phyloP scores from a whole-genome alignment of 2,113 vertebrate species.

The Ginglymostoma cirratum region DNA sequence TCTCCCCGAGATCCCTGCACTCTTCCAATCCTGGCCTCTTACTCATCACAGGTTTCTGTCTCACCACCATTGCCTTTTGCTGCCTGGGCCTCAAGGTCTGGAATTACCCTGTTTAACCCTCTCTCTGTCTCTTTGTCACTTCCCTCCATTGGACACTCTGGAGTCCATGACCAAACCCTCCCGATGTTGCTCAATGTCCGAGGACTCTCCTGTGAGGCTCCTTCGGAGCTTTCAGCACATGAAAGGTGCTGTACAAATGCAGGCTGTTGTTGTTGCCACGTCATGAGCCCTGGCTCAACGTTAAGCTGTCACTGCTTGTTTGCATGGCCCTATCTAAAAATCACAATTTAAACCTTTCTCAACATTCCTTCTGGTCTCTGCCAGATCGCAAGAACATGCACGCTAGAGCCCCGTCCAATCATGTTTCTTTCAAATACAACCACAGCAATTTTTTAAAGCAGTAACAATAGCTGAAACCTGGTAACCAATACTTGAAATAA shows the following conservation, averaged over 20 bases:
- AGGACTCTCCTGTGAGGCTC: neutral
- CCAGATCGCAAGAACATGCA: neutral
- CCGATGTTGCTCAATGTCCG: neutral
- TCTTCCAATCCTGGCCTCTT: neutral
- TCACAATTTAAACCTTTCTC: neutral
- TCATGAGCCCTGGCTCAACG: too few relatives aligned
- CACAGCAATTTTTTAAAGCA: neutral
- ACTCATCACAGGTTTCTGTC: neutral
- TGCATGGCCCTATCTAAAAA: neutral
- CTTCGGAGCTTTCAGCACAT: neutral
- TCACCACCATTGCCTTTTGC: neutral
- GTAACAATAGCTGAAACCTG: neutral
- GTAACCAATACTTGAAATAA: neutral
- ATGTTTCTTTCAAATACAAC: neutral
- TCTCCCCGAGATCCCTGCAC: neutral
- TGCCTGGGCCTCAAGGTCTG: neutral
- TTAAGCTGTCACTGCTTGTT: neutral
- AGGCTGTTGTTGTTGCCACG: neutral
- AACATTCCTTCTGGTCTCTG: neutral
- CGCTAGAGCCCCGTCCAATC: neutral
- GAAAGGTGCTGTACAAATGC: neutral
- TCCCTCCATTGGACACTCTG: neutral
- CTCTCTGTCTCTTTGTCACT: neutral
- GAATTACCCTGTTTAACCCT: neutral
- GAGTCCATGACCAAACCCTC: neutral